Evolutionary conservation across 2,888 invertebrate genomes (phyloP).

Genomic region (Erynnis tages): DNA sequence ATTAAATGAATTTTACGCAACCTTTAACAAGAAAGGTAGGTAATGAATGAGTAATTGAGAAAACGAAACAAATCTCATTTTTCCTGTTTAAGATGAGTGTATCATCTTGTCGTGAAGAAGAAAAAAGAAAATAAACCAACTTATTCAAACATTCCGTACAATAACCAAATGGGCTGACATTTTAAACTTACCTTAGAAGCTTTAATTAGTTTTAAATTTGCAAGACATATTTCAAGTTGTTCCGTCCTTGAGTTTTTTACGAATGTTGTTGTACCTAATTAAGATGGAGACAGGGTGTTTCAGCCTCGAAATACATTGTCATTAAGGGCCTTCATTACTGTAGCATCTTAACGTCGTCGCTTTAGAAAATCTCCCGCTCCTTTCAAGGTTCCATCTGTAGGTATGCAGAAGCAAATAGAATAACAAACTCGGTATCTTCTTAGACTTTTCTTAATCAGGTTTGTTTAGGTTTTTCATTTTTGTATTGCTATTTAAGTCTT

Average conservation of each 20-base stretch:
- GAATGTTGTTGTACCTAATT: slow-evolving; percentile 44
- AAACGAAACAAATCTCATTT: too few relatives aligned
- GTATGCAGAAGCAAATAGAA: slow-evolving; percentile 4
- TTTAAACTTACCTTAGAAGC: neutral
- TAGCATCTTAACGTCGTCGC: slow-evolving; percentile 11
- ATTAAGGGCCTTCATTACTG: slow-evolving; percentile 14
- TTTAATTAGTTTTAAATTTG: slow-evolving; percentile 11
- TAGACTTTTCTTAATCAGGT: neutral
- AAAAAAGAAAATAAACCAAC: too few relatives aligned
- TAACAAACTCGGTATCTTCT: neutral
- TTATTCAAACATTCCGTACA: too few relatives aligned
- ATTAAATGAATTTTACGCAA: too few relatives aligned
- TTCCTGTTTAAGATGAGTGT: too few relatives aligned
- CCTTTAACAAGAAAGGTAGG: too few relatives aligned
- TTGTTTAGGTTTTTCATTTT: neutral
- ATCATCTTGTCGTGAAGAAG: too few relatives aligned
- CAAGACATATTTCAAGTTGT: slow-evolving; percentile 12
- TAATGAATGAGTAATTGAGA: too few relatives aligned
- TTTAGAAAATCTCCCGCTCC: slow-evolving; percentile 6
- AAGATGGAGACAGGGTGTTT: slow-evolving; percentile 51
- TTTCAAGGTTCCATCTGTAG: neutral
- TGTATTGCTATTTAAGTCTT: neutral
- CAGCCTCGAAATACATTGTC: slow-evolving; percentile 14
- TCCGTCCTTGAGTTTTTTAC: slow-evolving; percentile 26
- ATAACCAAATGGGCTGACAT: neutral